Evolutionary conservation across 2,888 invertebrate species (phyloP).

Genomic region (Lepeophtheirus nordmannii): DNA sequence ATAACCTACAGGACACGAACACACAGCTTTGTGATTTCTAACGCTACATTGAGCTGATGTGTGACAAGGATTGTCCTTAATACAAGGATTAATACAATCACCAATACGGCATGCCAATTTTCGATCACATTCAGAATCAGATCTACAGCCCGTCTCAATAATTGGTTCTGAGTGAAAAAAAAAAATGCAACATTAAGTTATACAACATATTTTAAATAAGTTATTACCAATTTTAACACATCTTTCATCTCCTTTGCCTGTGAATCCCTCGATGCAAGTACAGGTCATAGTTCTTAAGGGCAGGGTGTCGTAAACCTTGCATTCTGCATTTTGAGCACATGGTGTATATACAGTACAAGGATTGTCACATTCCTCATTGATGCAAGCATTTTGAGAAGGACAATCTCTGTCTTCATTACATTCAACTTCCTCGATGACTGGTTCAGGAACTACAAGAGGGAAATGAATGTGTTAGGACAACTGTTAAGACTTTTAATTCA

Average conservation of each 20-base stretch:
- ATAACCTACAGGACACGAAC: slow-evolving; percentile 44
- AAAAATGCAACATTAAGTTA: too few species aligned
- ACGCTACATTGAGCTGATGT: slow-evolving; percentile 61
- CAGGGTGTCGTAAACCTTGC: slow-evolving; percentile 66
- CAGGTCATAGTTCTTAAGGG: slow-evolving; percentile 76
- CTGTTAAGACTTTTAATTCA: slow-evolving; percentile 23
- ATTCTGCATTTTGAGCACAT: slow-evolving; percentile 50
- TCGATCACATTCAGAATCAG: slow-evolving; percentile 29
- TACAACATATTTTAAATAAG: too few species aligned
- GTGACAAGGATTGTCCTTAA: slow-evolving; percentile 55
- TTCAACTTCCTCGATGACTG: slow-evolving; percentile 17
- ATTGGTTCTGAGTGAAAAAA: slow-evolving; percentile 37
- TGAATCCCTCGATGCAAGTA: slow-evolving; percentile 61
- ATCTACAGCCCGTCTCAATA: slow-evolving; percentile 34
- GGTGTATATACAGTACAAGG: slow-evolving; percentile 58
- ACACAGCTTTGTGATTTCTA: slow-evolving; percentile 44
- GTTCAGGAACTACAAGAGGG: slow-evolving; percentile 8
- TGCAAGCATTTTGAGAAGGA: slow-evolving; percentile 56
- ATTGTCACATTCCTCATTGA: slow-evolving; percentile 50
- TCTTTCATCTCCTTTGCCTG: slow-evolving; percentile 61
- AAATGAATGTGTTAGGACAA: slow-evolving; percentile 14
- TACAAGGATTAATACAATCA: slow-evolving; percentile 28
- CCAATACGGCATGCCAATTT: slow-evolving; percentile 29
- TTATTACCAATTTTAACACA: slow-evolving; percentile 10
- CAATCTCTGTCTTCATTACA: slow-evolving; percentile 30